Conservation (phyloP, 2,113 vertebrate species). For the Toxotes jaculatrix region DNA sequence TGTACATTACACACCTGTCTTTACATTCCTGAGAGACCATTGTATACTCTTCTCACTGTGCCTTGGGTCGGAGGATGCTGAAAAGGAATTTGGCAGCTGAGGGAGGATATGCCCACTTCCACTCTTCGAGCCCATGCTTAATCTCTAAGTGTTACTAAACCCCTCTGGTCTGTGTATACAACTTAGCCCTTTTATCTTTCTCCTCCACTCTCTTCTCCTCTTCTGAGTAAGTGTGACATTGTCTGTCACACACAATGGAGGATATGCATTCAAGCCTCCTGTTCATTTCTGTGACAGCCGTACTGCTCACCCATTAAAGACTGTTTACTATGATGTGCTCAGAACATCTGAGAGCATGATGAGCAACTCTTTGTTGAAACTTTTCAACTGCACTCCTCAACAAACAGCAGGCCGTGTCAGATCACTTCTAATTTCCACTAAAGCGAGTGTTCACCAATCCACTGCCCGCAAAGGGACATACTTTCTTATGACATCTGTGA, state of each 20-base stretch:
- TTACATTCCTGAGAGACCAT: background rate
- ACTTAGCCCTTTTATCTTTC: slow-evolving; percentile 7
- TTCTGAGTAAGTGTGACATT: slow-evolving; percentile 13
- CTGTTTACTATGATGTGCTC: slow-evolving; percentile 23
- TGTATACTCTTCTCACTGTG: background rate
- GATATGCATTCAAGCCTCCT: background rate
- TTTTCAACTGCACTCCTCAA: background rate
- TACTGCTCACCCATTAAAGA: slow-evolving; percentile 2
- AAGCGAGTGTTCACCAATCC: background rate
- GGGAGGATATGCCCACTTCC: slow-evolving; percentile 39
- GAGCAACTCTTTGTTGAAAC: background rate
- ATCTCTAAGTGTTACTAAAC: slow-evolving; percentile 30
- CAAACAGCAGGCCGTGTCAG: background rate
- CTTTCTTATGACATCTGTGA: background rate
- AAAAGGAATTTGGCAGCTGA: slow-evolving; percentile 23
- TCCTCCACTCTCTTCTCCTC: slow-evolving; percentile 8
- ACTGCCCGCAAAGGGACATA: background rate
- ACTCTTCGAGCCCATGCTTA: slow-evolving; percentile 20
- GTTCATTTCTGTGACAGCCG: slow-evolving; percentile 19
- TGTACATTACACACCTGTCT: slow-evolving; percentile 14
- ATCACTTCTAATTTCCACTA: background rate
- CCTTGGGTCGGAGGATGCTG: slow-evolving; percentile 26
- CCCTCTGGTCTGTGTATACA: slow-evolving; percentile 13
- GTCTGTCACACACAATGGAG: background rate
- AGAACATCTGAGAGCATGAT: slow-evolving; percentile 11